A percentile compares a stretch with the other conserved stretches of the same genome.
phyloP scores from a whole-genome alignment of 2,888 invertebrate species.

The Spatulosminthurus flaviceps region DNA sequence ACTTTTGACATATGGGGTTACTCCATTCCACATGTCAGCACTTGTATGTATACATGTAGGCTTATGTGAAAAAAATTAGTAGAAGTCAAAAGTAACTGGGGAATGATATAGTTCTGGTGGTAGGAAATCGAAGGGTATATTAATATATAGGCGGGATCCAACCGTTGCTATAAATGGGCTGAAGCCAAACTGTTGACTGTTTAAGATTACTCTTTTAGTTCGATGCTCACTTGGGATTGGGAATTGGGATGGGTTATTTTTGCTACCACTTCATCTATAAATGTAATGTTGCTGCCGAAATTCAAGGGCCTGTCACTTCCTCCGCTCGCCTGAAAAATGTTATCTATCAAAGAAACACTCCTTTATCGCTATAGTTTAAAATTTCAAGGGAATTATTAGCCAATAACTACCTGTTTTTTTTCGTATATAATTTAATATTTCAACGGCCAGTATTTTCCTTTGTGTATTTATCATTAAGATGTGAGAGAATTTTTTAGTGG shows the following conservation, averaged over 20 bases:
- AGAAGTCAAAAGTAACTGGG: neutral
- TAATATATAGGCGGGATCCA: neutral
- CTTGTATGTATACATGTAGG: neutral
- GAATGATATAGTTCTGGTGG: neutral
- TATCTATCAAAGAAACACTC: neutral
- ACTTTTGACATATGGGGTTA: slow-evolving; percentile 16
- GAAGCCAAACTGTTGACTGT: neutral
- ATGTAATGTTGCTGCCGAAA: neutral
- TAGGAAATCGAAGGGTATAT: neutral
- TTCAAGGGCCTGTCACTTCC: slow-evolving; percentile 39
- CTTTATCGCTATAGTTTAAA: too few species aligned
- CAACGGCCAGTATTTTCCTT: too few species aligned
- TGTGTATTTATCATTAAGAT: too few species aligned
- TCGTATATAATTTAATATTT: too few species aligned
- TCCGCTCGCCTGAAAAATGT: slow-evolving; percentile 21
- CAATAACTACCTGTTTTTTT: too few species aligned
- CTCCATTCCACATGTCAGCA: neutral
- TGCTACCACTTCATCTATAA: slow-evolving; percentile 12
- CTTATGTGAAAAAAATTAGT: neutral
- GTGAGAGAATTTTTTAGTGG: too few species aligned
- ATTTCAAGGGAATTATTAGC: too few species aligned
- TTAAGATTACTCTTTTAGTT: slow-evolving; percentile 11
- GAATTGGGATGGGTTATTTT: slow-evolving; percentile 39
- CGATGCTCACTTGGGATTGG: slow-evolving; percentile 18
- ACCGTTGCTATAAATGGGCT: neutral